Conservation (phyloP, 2,888 invertebrate species). For the Drosophila kanekoi region DNA sequence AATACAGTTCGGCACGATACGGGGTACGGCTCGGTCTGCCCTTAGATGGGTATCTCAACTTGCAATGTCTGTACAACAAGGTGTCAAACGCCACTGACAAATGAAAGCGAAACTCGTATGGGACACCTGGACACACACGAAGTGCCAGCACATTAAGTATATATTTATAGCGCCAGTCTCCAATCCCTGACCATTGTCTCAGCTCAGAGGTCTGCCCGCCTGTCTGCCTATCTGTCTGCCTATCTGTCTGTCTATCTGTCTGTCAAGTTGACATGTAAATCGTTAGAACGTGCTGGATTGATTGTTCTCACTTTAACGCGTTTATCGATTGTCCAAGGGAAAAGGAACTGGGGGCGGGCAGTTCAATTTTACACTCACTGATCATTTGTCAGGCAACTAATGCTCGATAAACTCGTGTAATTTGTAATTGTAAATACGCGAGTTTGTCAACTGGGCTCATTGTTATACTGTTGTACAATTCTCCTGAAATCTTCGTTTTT, state of each 20-base stretch:
- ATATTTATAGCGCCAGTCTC: slow-evolving; percentile 54
- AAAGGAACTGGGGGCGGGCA: slow-evolving; percentile 1
- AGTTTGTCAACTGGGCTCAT: slow-evolving; percentile 59
- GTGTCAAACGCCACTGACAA: slow-evolving; percentile 81
- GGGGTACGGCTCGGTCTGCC: slow-evolving; percentile 6
- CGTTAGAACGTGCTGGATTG: slow-evolving; percentile 77
- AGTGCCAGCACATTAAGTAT: slow-evolving; percentile 16
- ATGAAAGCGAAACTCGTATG: slow-evolving; percentile 79
- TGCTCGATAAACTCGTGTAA: slow-evolving; percentile 47
- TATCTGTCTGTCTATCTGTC: slow-evolving; percentile 30
- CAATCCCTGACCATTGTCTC: slow-evolving; percentile 45
- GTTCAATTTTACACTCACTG: slow-evolving; percentile 23
- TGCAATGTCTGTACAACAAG: slow-evolving; percentile 65
- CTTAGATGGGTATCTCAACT: slow-evolving; percentile 60
- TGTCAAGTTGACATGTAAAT: slow-evolving; percentile 79
- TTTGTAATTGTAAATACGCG: slow-evolving; percentile 71
- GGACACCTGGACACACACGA: slow-evolving; percentile 72
- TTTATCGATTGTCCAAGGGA: slow-evolving; percentile 46
- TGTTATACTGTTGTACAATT: slow-evolving; percentile 47
- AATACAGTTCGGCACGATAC: slow-evolving; percentile 14
- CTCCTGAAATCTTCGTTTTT: slow-evolving; percentile 50
- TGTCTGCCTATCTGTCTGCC: neutral
- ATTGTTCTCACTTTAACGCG: slow-evolving; percentile 71
- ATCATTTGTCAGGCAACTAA: slow-evolving; percentile 65
- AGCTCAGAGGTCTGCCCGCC: slow-evolving; percentile 7